Evolutionary conservation across 64 coral and sea anemone species (phyloP).

Genomic region (Dendrophyllia cribrosa): DNA sequence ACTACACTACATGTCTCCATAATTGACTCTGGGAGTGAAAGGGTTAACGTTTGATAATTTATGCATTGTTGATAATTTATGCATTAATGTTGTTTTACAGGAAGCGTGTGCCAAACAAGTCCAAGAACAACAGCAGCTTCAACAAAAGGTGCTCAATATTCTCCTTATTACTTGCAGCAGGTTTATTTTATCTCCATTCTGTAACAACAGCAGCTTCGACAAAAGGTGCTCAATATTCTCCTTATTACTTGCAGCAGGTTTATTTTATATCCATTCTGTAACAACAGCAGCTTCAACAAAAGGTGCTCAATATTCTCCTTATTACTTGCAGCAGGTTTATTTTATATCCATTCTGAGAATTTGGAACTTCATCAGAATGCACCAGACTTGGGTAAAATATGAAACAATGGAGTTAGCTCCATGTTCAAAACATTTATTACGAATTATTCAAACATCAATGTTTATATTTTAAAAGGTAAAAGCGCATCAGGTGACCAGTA

Average conservation of each 20-base stretch:
- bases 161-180: neutral
- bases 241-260: neutral
- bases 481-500: no score
- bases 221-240: constrained; percentile 21
- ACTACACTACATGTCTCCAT: no score
- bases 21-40: no score
- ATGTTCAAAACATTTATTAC: no score
- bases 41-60: neutral
- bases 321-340: neutral
- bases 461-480: no score
- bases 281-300: constrained; percentile 63
- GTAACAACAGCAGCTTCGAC: constrained; percentile 55
- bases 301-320: neutral
- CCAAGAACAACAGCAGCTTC: constrained; percentile 67
- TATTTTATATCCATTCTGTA: neutral
- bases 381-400: no score
- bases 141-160: constrained; percentile 38
- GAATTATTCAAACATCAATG: no score
- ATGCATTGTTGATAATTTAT: neutral
- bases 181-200: neutral
- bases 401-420: no score
- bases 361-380: no score
- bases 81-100: constrained; percentile 41
- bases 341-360: neutral
- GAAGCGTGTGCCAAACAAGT: constrained; percentile 74